phyloP scores from a whole-genome alignment of 2,797 vertebrate genomes.

The Numenius phaeopus region DNA sequence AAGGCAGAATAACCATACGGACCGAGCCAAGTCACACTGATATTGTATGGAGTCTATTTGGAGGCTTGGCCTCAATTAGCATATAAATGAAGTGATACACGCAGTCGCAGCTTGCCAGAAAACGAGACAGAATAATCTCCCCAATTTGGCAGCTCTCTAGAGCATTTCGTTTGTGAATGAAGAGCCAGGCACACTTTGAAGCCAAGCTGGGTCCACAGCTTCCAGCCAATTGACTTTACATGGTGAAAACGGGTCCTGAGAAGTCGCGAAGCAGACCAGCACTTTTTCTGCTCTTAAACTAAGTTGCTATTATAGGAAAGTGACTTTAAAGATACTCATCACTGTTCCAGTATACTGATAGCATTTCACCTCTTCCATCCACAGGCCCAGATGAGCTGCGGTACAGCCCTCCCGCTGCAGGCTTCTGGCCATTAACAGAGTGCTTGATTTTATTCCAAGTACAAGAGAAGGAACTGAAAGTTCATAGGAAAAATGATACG shows the following conservation, averaged over 20 bases:
- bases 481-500: slow-evolving; percentile 1
- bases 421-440: neutral
- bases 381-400: neutral
- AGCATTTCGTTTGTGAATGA: slow-evolving; percentile 47
- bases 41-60: slow-evolving; percentile 2
- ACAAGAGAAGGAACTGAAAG: slow-evolving; percentile 21
- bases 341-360: neutral
- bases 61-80: slow-evolving; percentile 61
- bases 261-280: neutral
- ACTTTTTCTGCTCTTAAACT: neutral
- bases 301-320: neutral
- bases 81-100: slow-evolving; percentile 59
- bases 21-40: slow-evolving; percentile 13
- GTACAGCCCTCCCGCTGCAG: rapidly evolving
- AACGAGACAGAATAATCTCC: slow-evolving; percentile 16
- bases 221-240: slow-evolving; percentile 2
- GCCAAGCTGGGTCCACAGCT: neutral
- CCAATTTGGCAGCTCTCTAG: slow-evolving; percentile 41
- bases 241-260: neutral
- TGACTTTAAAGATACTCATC: neutral
- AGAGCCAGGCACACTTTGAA: neutral
- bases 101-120: slow-evolving; percentile 18
- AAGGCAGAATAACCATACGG: slow-evolving; percentile 14
- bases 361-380: neutral
- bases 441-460: slow-evolving; percentile 24